phyloP scores from a whole-genome alignment of 2,113 vertebrate species.

The Oreocharis arfaki region DNA sequence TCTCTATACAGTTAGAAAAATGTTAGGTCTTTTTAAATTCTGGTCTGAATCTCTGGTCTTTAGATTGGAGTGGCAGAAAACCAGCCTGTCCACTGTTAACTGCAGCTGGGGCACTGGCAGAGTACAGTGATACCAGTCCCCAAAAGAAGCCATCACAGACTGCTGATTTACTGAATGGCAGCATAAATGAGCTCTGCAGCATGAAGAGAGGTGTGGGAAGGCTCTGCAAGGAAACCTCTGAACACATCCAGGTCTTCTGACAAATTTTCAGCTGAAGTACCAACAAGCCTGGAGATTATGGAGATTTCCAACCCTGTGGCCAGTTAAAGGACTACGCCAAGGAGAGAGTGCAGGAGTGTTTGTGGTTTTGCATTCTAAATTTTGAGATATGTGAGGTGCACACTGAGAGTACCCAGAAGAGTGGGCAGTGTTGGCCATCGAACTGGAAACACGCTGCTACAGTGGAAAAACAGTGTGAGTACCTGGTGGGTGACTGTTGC shows the following conservation, averaged over 20 bases:
- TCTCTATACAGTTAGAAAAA: background rate
- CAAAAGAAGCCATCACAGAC: background rate
- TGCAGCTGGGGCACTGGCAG: background rate
- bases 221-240: background rate
- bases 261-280: background rate
- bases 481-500: background rate
- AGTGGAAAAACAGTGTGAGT: background rate
- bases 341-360: accelerated
- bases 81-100: background rate
- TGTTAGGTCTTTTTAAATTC: background rate
- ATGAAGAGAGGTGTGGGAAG: background rate
- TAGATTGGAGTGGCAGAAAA: background rate
- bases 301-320: background rate
- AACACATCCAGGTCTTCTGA: background rate
- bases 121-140: background rate
- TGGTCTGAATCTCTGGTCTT: background rate
- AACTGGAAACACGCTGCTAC: background rate
- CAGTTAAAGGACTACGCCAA: background rate
- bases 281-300: background rate
- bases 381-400: background rate
- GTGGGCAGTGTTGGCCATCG: background rate
- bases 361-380: background rate
- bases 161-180: background rate
- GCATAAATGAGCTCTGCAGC: background rate
- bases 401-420: background rate